These are phyloP conservation scores for Montifringilla adamsi DNA, from an alignment of 2,113 vertebrate genomes.

Conservation along the genomic window DNA sequence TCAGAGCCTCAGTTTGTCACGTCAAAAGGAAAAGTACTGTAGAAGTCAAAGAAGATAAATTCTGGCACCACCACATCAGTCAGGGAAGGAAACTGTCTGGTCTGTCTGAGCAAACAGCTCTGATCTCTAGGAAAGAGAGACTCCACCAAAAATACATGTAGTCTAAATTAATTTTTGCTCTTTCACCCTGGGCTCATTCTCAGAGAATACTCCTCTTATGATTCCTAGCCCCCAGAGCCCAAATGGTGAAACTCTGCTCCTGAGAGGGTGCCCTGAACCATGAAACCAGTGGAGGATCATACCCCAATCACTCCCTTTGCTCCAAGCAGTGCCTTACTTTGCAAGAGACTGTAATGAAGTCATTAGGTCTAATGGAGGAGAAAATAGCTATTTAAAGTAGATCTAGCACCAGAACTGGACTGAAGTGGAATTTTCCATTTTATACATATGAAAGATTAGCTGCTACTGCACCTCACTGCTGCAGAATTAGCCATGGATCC, in stretches of 20 bases:
- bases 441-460: background rate
- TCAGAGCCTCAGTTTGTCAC: background rate
- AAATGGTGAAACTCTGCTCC: background rate
- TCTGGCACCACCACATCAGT: background rate
- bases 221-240: background rate
- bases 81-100: background rate
- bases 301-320: background rate
- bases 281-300: background rate
- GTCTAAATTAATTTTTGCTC: background rate
- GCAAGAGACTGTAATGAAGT: background rate
- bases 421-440: slow-evolving; percentile 53
- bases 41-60: background rate
- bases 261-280: background rate
- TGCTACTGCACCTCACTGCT: background rate
- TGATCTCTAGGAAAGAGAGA: fast-evolving
- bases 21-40: background rate
- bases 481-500: slow-evolving; percentile 18
- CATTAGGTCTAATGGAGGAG: slow-evolving; percentile 1
- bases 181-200: background rate
- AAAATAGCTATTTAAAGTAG: slow-evolving; percentile 30
- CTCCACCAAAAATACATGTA: background rate
- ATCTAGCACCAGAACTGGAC: background rate
- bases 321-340: background rate
- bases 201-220: background rate
- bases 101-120: background rate